Evolutionary conservation across 1,140 invertebrate genomes (phyloP).

Genomic region (Neuroterus valhalla): DNA sequence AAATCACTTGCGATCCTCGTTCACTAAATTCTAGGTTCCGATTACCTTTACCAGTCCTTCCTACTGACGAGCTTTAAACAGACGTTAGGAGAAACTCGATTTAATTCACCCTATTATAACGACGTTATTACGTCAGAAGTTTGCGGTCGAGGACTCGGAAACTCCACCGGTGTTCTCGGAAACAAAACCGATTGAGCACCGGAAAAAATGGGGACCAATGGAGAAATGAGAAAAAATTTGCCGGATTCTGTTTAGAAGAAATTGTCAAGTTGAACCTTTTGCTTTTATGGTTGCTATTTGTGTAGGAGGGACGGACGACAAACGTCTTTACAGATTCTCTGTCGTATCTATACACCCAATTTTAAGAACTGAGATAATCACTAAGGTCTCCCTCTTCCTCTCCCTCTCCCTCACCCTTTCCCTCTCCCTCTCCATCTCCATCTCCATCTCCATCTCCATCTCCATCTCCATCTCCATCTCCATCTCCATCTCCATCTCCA

Average conservation of each 20-base stretch:
- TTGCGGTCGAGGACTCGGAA: neutral
- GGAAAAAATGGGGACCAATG: neutral
- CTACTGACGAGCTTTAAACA: conserved; percentile 18
- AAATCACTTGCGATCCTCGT: conserved; percentile 55
- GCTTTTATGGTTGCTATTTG: too few relatives aligned
- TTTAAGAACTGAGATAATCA: too few relatives aligned
- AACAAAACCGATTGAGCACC: neutral
- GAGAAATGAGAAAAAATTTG: neutral
- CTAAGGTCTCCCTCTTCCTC: too few relatives aligned
- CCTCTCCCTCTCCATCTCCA: too few relatives aligned
- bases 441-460: too few relatives aligned
- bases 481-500: too few relatives aligned
- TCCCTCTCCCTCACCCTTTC: too few relatives aligned
- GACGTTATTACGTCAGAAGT: neutral
- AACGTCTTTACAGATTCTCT: too few relatives aligned
- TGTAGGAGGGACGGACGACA: too few relatives aligned
- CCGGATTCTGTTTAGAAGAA: neutral
- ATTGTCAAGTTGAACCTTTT: neutral
- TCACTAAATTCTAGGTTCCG: conserved; percentile 56
- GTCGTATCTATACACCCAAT: too few relatives aligned
- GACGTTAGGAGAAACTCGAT: conserved; percentile 9
- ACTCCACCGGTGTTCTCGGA: neutral
- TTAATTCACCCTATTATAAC: conserved; percentile 25
- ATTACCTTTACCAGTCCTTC: conserved; percentile 49
- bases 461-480: too few relatives aligned